Evolutionary conservation across 2,888 invertebrate genomes (phyloP).

Genomic region (Yponomeuta plumbellus): DNA sequence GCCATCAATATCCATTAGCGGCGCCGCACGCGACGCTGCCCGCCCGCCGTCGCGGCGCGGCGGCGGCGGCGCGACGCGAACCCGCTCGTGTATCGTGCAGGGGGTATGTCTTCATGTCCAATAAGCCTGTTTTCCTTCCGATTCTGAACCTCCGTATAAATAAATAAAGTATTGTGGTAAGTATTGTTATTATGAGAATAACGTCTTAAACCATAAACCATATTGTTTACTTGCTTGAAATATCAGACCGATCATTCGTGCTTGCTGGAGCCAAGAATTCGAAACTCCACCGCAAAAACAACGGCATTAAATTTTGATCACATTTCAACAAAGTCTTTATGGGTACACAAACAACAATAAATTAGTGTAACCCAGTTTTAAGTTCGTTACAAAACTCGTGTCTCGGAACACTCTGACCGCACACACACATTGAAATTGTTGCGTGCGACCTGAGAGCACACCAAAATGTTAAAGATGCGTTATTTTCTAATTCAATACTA

Average conservation of each 20-base stretch:
- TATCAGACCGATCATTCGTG: neutral
- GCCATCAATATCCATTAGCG: slow-evolving; percentile 74
- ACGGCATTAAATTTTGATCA: neutral
- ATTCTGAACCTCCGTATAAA: slow-evolving; percentile 27
- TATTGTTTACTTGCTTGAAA: neutral
- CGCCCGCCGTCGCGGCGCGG: slow-evolving; percentile 27
- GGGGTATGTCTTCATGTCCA: slow-evolving; percentile 32
- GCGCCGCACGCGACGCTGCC: slow-evolving; percentile 68
- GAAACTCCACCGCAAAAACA: neutral
- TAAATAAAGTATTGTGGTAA: neutral
- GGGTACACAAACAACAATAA: slow-evolving; percentile 4
- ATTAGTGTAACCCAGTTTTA: slow-evolving; percentile 7
- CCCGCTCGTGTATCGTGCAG: neutral
- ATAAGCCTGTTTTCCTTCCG: slow-evolving; percentile 37
- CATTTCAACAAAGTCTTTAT: neutral
- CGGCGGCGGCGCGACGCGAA: slow-evolving; percentile 27
- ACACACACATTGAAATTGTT: slow-evolving; percentile 29
- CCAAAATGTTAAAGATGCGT: too few relatives aligned
- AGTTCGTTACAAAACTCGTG: slow-evolving; percentile 16
- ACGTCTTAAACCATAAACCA: too few relatives aligned
- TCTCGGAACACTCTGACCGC: slow-evolving; percentile 25
- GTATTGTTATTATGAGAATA: too few relatives aligned
- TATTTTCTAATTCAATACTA: too few relatives aligned
- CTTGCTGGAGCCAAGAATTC: neutral
- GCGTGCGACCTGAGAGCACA: slow-evolving; percentile 17